These are phyloP conservation scores for Poeciliopsis gracilis DNA, from an alignment of 2,797 vertebrate species.

Conservation along the genomic window DNA sequence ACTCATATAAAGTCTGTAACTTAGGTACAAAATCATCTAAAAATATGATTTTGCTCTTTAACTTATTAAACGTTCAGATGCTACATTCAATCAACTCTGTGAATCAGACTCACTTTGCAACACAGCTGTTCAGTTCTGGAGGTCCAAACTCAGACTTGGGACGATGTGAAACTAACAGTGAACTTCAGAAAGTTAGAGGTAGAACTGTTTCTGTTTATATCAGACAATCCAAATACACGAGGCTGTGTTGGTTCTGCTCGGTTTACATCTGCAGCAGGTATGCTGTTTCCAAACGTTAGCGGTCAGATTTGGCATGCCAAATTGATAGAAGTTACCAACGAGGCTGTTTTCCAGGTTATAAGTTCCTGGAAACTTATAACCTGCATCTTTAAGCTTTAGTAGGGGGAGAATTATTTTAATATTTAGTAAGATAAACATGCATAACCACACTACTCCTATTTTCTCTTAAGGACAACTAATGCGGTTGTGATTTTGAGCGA, in stretches of 20 bases:
- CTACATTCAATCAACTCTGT: conserved; percentile 16
- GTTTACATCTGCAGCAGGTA: conserved; percentile 67
- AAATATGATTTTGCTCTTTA: conserved; percentile 19
- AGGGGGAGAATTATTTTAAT: background rate
- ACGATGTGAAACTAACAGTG: conserved; percentile 21
- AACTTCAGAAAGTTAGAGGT: background rate
- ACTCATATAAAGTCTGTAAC: background rate
- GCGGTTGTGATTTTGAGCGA: conserved; percentile 69
- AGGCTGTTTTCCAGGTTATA: conserved; percentile 49
- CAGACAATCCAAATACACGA: conserved; percentile 6
- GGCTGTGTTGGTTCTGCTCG: conserved; percentile 45
- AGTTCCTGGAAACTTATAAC: no score
- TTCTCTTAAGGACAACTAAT: conserved; percentile 5
- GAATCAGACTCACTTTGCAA: conserved; percentile 32
- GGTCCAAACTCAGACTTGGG: conserved; percentile 50
- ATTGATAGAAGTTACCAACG: conserved; percentile 75
- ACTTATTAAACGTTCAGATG: conserved; percentile 5
- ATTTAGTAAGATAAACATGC: background rate
- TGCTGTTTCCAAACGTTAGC: conserved; percentile 74
- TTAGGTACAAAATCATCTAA: background rate
- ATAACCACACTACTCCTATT: background rate
- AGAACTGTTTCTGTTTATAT: conserved; percentile 10
- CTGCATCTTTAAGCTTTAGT: conserved; percentile 8
- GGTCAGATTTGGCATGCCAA: conserved; percentile 90
- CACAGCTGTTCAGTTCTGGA: conserved; percentile 17